Evolutionary conservation across 2,113 vertebrate species (phyloP), one percentile per base, ranked within the genome.

Genomic region (Gavia stellata): DNA sequence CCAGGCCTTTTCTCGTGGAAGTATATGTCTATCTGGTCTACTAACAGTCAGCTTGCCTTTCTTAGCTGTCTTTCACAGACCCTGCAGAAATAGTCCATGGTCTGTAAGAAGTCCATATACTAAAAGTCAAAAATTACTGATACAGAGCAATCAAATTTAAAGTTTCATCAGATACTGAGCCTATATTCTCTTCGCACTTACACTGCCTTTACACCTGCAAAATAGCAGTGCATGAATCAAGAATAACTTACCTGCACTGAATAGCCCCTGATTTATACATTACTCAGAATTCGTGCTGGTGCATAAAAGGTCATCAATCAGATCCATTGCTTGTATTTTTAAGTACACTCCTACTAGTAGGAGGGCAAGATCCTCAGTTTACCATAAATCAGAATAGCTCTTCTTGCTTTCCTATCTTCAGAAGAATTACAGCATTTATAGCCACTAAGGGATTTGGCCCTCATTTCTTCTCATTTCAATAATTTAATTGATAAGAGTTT

Each of bases 341-440:
- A 82, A 92, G 89, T 31, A 83, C 33, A 33, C 33, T 94, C 23
- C 9, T 77, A 66, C 52, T 36, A 36, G 9, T n/a, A 40, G 2
- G 8, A 81, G 72, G 50, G 72, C 36, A 66, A 93, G 72, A 95
- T 94, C 50, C 45, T 86, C 75, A 31, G 75, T 59, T 59, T 88
- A 86, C 25, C 55, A 81, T 96, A 96, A 94, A 93, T 92, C 91
- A 95, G 67, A 88, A 62, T 5, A 94, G 63, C 63, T 94, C 86
- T 92, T 65, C 68, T 91, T 90, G 86, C 36, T 92, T 88, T 94
- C 67, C 36, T 73, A 17, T 81, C 88, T 78, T 71, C 67, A 86
- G 50, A 45, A 90, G 82, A 86, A 86, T 66, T 94, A 81, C 50
- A 88, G 59, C 63, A 81, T 70, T 92, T 86, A 73, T 9, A 91